Percentiles rank a stretch among this genome's conserved stretches.
phyloP scores from a whole-genome alignment of 2,888 invertebrate species.

The Drosophila pseudotalamancana region DNA sequence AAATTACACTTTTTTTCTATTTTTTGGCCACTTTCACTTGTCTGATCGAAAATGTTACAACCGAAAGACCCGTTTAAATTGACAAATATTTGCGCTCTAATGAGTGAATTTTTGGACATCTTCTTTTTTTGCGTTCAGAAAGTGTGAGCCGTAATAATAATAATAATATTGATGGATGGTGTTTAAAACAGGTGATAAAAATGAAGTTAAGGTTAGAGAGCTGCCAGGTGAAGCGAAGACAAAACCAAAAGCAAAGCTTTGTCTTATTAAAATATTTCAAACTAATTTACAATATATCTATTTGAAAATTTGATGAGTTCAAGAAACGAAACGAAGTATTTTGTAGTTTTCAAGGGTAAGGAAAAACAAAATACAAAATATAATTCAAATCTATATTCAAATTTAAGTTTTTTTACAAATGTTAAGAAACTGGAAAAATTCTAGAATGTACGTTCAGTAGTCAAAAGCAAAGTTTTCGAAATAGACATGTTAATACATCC shows the following conservation, averaged over 20 bases:
- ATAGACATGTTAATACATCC: too few species aligned
- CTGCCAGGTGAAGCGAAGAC: not conserved
- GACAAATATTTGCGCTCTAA: slow-evolving; percentile 50
- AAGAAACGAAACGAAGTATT: too few species aligned
- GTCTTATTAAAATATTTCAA: slow-evolving; percentile 3
- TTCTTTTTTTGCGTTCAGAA: slow-evolving; percentile 10
- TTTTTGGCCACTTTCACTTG: slow-evolving; percentile 72
- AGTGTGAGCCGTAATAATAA: slow-evolving; percentile 45
- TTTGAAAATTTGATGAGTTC: too few species aligned
- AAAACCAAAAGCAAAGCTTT: not conserved
- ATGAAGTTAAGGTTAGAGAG: not conserved
- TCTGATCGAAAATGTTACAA: slow-evolving; percentile 29
- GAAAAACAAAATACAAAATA: too few species aligned
- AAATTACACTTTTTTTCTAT: slow-evolving; percentile 60
- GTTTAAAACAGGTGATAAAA: slow-evolving; percentile 22
- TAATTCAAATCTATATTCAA: too few species aligned
- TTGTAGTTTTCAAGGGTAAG: too few species aligned
- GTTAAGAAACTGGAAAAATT: too few species aligned
- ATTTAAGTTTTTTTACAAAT: too few species aligned
- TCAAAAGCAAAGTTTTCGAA: too few species aligned
- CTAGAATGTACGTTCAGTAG: too few species aligned
- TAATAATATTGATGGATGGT: slow-evolving; percentile 47
- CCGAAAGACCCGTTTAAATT: slow-evolving; percentile 56
- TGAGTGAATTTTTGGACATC: slow-evolving; percentile 31
- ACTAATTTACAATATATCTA: slow-evolving; percentile 12